phyloP scores from a whole-genome alignment of 2,888 invertebrate genomes.

The Branchipolynoe longqiensis region DNA sequence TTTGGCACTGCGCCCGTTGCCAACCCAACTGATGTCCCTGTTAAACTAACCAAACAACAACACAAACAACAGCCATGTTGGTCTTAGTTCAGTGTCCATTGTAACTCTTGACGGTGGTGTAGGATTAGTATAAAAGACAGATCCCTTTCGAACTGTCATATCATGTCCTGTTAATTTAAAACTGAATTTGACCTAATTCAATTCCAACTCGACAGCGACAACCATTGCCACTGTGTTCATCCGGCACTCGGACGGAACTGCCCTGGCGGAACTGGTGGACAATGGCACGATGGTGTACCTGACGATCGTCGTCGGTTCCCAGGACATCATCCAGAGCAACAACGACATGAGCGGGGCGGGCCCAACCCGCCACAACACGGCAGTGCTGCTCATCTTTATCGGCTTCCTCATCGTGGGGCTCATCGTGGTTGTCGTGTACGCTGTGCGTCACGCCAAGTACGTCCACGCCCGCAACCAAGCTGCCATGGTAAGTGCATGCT shows the following conservation, averaged over 20 bases:
- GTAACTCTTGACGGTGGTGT: too few relatives aligned
- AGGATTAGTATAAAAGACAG: too few relatives aligned
- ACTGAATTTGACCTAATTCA: too few relatives aligned
- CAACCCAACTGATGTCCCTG: too few relatives aligned
- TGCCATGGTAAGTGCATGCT: conserved; percentile 16
- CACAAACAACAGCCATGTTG: too few relatives aligned
- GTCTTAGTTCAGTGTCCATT: too few relatives aligned
- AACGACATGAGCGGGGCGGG: background rate
- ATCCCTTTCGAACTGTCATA: too few relatives aligned
- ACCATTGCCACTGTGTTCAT: background rate
- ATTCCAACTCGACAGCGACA: background rate
- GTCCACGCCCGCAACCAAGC: conserved; percentile 6
- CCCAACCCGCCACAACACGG: background rate
- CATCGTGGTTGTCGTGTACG: conserved; percentile 22
- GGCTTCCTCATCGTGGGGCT: conserved; percentile 41
- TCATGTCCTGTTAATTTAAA: too few relatives aligned
- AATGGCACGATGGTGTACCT: background rate
- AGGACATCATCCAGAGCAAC: too few relatives aligned
- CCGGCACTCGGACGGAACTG: background rate
- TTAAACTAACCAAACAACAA: too few relatives aligned
- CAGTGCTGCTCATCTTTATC: background rate
- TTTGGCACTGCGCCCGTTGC: too few relatives aligned
- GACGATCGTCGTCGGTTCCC: background rate
- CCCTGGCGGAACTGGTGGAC: background rate
- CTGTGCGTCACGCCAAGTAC: conserved; percentile 39